phyloP scores from a whole-genome alignment of 1,140 invertebrate species.

The Papilio xuthus region DNA sequence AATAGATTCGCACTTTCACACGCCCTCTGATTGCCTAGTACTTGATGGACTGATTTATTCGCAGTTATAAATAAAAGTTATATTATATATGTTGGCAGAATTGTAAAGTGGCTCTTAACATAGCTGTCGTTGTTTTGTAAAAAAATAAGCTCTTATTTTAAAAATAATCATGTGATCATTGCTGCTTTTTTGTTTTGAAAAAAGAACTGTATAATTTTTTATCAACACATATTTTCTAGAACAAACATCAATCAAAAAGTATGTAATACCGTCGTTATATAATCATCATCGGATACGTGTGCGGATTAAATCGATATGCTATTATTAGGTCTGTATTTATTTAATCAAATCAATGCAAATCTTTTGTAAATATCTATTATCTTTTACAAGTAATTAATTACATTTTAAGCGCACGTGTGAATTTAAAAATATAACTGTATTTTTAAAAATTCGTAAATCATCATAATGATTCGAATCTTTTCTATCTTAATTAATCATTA shows the following conservation, averaged over 20 bases:
- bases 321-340: constrained; percentile 4
- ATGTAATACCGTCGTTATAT: not conserved
- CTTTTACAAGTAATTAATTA: not conserved
- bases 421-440: not conserved
- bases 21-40: constrained; percentile 46
- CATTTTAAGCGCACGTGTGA: not conserved
- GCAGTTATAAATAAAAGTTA: not conserved
- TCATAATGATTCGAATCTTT: no score
- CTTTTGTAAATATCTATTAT: not conserved
- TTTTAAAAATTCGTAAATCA: no score
- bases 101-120: no score
- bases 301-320: constrained; percentile 6
- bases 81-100: not conserved
- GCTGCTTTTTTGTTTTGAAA: not conserved
- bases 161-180: no score
- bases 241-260: constrained; percentile 46
- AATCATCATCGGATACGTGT: not conserved
- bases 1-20: constrained; percentile 64
- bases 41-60: constrained; percentile 31
- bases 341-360: constrained; percentile 19
- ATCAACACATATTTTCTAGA: not conserved
- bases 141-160: no score
- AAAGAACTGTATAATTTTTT: no score
- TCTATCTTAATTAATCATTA: no score
- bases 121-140: no score